These are phyloP conservation scores for Apodemia mormo DNA, from an alignment of 2,888 invertebrate species.

Conservation along the genomic window DNA sequence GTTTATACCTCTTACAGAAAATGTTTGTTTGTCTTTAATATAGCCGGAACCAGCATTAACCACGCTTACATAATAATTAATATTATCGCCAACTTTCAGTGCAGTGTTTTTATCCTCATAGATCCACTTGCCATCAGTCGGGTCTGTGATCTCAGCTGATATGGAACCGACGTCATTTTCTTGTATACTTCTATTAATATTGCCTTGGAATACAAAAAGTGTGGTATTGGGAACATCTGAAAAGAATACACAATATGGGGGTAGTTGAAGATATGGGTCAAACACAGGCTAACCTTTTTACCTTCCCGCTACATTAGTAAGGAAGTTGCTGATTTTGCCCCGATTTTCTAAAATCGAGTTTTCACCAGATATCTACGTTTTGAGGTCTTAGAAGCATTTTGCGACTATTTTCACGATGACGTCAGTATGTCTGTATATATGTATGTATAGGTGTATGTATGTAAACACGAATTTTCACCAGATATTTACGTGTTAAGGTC, in stretches of 20 bases:
- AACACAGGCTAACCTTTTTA: no score
- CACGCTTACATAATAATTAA: constrained; percentile 84
- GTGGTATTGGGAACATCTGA: constrained; percentile 74
- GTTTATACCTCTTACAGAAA: constrained; percentile 28
- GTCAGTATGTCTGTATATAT: no score
- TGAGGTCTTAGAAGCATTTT: no score
- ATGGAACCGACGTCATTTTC: constrained; percentile 77
- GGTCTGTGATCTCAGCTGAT: constrained; percentile 63
- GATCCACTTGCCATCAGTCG: constrained; percentile 76
- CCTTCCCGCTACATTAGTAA: no score
- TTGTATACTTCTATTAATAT: constrained; percentile 78
- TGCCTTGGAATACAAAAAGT: constrained; percentile 85
- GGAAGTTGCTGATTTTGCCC: no score
- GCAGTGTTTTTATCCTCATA: constrained; percentile 64
- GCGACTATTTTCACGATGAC: no score
- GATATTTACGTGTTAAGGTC: no score
- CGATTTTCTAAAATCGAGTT: no score
- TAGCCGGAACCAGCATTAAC: constrained; percentile 74
- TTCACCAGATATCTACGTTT: no score
- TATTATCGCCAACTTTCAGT: constrained; percentile 77
- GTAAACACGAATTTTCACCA: no score
- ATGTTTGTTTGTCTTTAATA: constrained; percentile 61
- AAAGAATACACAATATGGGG: constrained; percentile 28
- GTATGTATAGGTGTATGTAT: no score
- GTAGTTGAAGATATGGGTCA: background rate